A percentile compares a stretch with the other conserved stretches of the same genome.
Evolutionary conservation across 2,888 invertebrate genomes (phyloP).

Genomic region (Machimus rusticus): DNA sequence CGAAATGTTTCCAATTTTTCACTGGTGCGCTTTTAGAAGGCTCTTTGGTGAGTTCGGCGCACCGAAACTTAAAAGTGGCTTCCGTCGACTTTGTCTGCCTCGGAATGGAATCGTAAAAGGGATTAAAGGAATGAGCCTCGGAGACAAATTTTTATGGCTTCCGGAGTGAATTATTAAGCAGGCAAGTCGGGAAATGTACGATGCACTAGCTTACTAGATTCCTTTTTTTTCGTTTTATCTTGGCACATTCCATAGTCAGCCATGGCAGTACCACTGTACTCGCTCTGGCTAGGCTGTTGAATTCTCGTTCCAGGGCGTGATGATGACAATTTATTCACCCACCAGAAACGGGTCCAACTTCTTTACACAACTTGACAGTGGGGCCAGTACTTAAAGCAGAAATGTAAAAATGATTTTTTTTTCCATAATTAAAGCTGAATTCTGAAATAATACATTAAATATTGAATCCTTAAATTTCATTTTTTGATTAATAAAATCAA

Average conservation of each 20-base stretch:
- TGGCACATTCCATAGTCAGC: slow-evolving; percentile 12
- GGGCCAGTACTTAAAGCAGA: not conserved
- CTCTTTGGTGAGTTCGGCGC: not conserved
- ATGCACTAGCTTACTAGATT: slow-evolving; percentile 21
- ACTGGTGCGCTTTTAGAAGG: slow-evolving; percentile 20
- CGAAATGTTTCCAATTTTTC: slow-evolving; percentile 39
- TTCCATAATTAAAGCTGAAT: not conserved
- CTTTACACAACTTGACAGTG: not conserved
- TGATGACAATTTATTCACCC: slow-evolving; percentile 24
- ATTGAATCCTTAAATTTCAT: no score
- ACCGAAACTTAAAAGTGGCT: slow-evolving; percentile 33
- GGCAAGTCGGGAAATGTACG: slow-evolving; percentile 22
- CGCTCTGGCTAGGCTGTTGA: slow-evolving; percentile 5
- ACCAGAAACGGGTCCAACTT: not conserved
- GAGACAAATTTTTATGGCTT: slow-evolving; percentile 39
- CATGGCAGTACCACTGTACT: not conserved
- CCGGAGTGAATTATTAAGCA: slow-evolving; percentile 37
- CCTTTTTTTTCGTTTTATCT: slow-evolving; percentile 12
- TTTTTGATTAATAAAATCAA: not conserved
- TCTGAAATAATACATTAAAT: not conserved
- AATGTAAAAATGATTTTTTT: not conserved
- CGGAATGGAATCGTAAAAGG: slow-evolving; percentile 28
- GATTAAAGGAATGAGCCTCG: slow-evolving; percentile 36
- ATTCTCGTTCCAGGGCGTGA: not conserved
- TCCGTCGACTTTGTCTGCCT: slow-evolving; percentile 11